A percentile compares a stretch with the other conserved stretches of the same genome.
phyloP scores from a whole-genome alignment of 2,888 invertebrate genomes.

The Hyppa rectilinea region DNA sequence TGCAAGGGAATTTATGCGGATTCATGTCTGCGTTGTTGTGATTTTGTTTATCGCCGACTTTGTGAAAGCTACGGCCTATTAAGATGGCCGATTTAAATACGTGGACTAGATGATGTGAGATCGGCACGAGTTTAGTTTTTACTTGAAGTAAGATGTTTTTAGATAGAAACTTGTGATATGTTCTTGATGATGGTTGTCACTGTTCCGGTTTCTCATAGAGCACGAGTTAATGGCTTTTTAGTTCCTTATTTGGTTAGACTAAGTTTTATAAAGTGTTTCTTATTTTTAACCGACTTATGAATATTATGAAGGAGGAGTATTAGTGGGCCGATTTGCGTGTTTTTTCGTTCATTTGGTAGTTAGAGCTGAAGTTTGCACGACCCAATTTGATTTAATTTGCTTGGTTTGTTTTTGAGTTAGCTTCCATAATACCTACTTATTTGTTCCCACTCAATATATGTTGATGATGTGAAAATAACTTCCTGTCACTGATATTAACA shows the following conservation, averaged over 20 bases:
- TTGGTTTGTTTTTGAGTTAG: too few species aligned
- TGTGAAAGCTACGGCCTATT: slow-evolving; percentile 70
- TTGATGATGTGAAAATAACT: too few species aligned
- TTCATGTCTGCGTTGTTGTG: slow-evolving; percentile 70
- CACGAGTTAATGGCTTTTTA: slow-evolving; percentile 36
- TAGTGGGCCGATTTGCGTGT: too few species aligned
- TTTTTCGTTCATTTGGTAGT: too few species aligned
- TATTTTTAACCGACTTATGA: too few species aligned
- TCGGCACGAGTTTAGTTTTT: slow-evolving; percentile 63
- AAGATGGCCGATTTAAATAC: slow-evolving; percentile 70
- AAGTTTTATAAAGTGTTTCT: background rate
- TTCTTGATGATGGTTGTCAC: slow-evolving; percentile 41
- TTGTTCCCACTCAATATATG: too few species aligned
- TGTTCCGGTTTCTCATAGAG: slow-evolving; percentile 43
- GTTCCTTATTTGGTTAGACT: slow-evolving; percentile 25
- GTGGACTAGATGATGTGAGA: slow-evolving; percentile 62
- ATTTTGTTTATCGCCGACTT: slow-evolving; percentile 71
- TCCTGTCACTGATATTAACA: too few species aligned
- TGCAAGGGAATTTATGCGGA: slow-evolving; percentile 72
- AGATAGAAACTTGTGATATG: slow-evolving; percentile 60
- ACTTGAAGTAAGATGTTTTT: slow-evolving; percentile 55
- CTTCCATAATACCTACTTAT: too few species aligned
- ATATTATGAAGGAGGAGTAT: too few species aligned
- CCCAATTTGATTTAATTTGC: too few species aligned
- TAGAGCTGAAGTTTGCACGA: too few species aligned